phyloP scores from a whole-genome alignment of 2,888 invertebrate genomes.

The Atrina japonica region DNA sequence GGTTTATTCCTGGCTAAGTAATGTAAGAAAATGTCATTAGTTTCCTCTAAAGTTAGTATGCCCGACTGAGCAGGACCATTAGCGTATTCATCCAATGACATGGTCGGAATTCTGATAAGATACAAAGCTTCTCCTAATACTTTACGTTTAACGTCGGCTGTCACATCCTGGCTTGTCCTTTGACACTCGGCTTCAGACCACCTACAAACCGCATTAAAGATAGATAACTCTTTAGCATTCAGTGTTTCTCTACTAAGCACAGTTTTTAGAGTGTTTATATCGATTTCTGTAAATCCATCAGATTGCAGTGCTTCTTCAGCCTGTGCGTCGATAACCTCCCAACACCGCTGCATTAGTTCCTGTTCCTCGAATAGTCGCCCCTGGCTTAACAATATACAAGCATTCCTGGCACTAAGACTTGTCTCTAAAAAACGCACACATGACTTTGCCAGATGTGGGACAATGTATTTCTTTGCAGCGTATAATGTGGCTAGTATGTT shows the following conservation, averaged over 20 bases:
- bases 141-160: constrained; percentile 86
- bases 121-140: constrained; percentile 87
- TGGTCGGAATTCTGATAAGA: constrained; percentile 94
- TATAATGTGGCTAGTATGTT: constrained; percentile 96
- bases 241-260: constrained; percentile 95
- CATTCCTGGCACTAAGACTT: constrained; percentile 97
- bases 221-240: constrained; percentile 93
- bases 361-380: constrained; percentile 97
- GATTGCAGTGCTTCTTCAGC: constrained; percentile 97
- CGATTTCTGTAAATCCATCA: constrained; percentile 97
- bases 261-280: constrained; percentile 94
- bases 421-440: constrained; percentile 98
- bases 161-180: constrained; percentile 90
- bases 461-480: constrained; percentile 98
- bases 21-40: constrained; percentile 96
- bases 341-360: constrained; percentile 91
- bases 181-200: constrained; percentile 97
- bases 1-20: constrained; percentile 96
- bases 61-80: constrained; percentile 96
- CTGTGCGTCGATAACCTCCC: constrained; percentile 94
- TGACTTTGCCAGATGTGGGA: constrained; percentile 94
- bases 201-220: constrained; percentile 92
- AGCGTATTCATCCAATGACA: constrained; percentile 96
- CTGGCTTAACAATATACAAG: constrained; percentile 96
- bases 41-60: constrained; percentile 94